Conservation (phyloP, 2,797 vertebrate species). For the Sebastiscus albofasciatus region DNA sequence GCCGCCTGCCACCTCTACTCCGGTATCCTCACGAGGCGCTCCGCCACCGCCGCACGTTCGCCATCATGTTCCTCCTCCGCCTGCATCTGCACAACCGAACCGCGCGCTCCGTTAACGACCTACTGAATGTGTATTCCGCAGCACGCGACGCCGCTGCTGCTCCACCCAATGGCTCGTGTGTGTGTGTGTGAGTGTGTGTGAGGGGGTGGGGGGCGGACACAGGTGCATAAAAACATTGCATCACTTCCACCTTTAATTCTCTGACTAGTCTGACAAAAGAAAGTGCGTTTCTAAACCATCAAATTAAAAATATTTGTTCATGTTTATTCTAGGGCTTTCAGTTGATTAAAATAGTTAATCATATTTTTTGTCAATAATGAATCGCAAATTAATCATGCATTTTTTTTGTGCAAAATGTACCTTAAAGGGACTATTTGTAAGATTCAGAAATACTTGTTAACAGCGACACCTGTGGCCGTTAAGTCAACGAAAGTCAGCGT, state of each 20-base stretch:
- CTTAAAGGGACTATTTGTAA: too few species aligned
- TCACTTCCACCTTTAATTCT: constrained; percentile 73
- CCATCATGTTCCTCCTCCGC: constrained; percentile 65
- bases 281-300: not conserved
- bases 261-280: not conserved
- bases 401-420: too few species aligned
- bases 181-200: constrained; percentile 31
- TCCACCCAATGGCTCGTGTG: constrained; percentile 77
- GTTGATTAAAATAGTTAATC: too few species aligned
- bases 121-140: constrained; percentile 63
- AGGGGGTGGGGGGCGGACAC: constrained; percentile 41
- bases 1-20: constrained; percentile 39
- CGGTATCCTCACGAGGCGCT: constrained; percentile 57
- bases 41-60: constrained; percentile 54
- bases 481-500: too few species aligned
- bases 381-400: too few species aligned
- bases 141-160: constrained; percentile 74
- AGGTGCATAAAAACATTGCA: constrained; percentile 79
- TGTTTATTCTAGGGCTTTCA: not conserved
- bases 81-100: constrained; percentile 71
- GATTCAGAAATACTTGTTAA: too few species aligned
- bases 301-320: too few species aligned
- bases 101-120: constrained; percentile 56
- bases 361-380: too few species aligned
- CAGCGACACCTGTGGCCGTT: too few species aligned